These are phyloP conservation scores for Ladona fulva DNA, from an alignment of 1,140 invertebrate genomes.

Conservation along the genomic window DNA sequence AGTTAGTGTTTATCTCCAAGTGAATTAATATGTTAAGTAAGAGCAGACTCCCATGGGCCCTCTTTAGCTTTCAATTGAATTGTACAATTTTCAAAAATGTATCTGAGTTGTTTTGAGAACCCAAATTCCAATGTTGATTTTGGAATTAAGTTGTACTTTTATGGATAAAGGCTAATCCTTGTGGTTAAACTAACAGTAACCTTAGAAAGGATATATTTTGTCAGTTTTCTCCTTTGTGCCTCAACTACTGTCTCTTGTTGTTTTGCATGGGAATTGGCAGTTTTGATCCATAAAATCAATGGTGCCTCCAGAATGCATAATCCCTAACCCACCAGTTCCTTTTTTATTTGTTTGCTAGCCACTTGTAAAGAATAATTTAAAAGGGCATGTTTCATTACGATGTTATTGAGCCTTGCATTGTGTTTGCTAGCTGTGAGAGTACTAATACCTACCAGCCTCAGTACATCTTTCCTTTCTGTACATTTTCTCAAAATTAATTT, in stretches of 20 bases:
- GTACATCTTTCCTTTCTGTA: not conserved
- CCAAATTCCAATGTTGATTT: no score
- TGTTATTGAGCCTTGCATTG: not conserved
- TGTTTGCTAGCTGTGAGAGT: not conserved
- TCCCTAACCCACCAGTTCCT: not conserved
- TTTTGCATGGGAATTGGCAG: conserved; percentile 8
- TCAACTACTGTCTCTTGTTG: not conserved
- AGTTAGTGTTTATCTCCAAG: no score
- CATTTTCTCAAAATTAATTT: not conserved
- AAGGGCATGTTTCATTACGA: not conserved
- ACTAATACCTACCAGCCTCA: conserved; percentile 8
- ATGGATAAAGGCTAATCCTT: no score
- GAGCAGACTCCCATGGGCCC: no score
- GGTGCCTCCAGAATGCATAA: conserved; percentile 4
- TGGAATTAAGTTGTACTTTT: no score
- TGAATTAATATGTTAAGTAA: no score
- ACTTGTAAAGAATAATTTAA: not conserved
- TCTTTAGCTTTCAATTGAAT: no score
- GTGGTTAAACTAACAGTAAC: not conserved
- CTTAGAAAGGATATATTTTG: not conserved
- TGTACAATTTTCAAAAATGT: no score
- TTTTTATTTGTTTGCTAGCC: not conserved
- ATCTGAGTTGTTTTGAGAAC: no score
- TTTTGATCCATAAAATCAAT: not conserved
- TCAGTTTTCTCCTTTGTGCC: not conserved